A percentile compares a stretch with the other conserved stretches of the same genome.
Evolutionary conservation across 2,888 invertebrate species (phyloP).

Genomic region (Hybos culiciformis): DNA sequence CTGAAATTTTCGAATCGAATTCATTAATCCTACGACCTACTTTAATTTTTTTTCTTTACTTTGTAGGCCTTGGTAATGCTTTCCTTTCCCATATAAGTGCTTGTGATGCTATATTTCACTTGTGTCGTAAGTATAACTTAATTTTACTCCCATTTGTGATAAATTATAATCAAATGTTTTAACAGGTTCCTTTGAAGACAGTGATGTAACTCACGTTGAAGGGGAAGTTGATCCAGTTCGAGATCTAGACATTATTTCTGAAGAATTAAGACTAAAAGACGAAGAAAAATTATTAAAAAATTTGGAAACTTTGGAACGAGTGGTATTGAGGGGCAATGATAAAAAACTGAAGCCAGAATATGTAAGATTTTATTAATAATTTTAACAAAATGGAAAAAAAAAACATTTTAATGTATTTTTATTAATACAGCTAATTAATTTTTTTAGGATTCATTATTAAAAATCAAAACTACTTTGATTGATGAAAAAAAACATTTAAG

Average conservation of each 20-base stretch:
- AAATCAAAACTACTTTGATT: conserved; percentile 67
- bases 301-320: conserved; percentile 75
- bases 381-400: not conserved
- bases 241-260: conserved; percentile 91
- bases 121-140: conserved; percentile 61
- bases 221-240: conserved; percentile 96
- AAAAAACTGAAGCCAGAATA: conserved; percentile 94
- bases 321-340: conserved; percentile 71
- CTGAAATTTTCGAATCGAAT: too few relatives aligned
- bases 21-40: too few relatives aligned
- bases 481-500: conserved; percentile 89
- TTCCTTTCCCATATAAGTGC: conserved; percentile 97
- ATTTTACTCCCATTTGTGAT: not conserved
- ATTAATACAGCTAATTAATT: conserved; percentile 4
- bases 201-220: conserved; percentile 95
- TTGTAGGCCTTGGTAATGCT: conserved; percentile 79
- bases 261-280: conserved; percentile 90
- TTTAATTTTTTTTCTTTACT: too few relatives aligned
- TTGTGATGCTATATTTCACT: conserved; percentile 95
- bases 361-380: conserved; percentile 41
- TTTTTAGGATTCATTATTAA: conserved; percentile 69
- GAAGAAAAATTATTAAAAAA: conserved; percentile 71
- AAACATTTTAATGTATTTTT: not conserved
- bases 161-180: not conserved
- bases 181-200: conserved; percentile 90